Conservation (phyloP, 1,140 invertebrate genomes). For the Saccostrea glomerata region DNA sequence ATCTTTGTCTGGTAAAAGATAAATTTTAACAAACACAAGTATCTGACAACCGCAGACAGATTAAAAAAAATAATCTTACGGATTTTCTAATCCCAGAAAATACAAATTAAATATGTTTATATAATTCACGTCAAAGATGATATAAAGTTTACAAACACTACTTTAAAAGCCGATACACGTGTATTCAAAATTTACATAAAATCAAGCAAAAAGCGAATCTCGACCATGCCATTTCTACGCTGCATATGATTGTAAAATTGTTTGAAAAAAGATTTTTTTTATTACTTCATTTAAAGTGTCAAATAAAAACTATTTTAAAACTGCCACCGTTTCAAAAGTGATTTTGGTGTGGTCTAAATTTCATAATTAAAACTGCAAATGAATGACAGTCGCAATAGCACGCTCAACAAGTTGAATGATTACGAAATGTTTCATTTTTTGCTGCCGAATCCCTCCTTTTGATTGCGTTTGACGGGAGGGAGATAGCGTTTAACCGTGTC, state of each 20-base stretch:
- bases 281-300: constrained; percentile 34
- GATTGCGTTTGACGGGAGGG: constrained; percentile 28
- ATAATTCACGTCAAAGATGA: background rate
- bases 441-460: background rate
- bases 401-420: constrained; percentile 24
- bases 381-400: constrained; percentile 19
- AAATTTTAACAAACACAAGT: background rate
- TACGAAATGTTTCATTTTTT: constrained; percentile 29
- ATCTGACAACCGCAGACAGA: constrained; percentile 22
- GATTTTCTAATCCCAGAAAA: constrained; percentile 15
- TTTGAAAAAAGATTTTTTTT: background rate
- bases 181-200: background rate
- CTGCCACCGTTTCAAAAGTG: background rate
- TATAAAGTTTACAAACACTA: background rate
- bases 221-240: background rate
- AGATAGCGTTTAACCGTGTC: constrained; percentile 37
- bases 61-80: background rate
- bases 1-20: background rate
- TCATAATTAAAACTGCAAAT: constrained; percentile 35
- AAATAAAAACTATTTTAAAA: constrained; percentile 1
- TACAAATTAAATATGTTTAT: background rate
- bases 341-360: constrained; percentile 36
- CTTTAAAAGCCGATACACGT: background rate
- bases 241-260: background rate
- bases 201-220: background rate